Base-by-base conservation (phyloP, 2,888 invertebrate species). In the Drosophila prolongata region DNA sequence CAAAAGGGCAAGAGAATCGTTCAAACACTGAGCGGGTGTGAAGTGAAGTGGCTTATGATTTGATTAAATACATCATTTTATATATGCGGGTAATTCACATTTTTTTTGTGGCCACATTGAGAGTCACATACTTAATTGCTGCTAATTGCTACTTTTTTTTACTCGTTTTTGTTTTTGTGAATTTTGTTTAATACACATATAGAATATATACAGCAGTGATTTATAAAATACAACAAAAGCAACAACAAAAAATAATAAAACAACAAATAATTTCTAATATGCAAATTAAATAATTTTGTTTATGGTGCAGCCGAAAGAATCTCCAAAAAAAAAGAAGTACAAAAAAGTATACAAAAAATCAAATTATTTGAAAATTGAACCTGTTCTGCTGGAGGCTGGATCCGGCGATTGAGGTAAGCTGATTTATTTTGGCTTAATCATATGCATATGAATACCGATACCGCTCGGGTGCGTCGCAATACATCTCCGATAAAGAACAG, bases 261-360 rank as follows among this genome's bases (percentile, higher is more conserved):
- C n/a, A 47, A 24, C 19, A 44, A 38, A 13, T 24, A 44, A 68
- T 34, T 59, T 59, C 40, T 24, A 16, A 24, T 55, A 76, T 78
- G 72, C 67, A 64, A 81, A 76, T 69, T 24, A 34, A 76, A 65
- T 76, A 61, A 84, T 64, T 80, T 67, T 38, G 47, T 43, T 43
- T 57, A 59, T 57, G 70, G 68, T 65, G 68, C 42, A 66, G 64
- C 38, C 64, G 8, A 19, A 30, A 37, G 37, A 61, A 61, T 46
- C 50, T 30, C 19, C 19, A 50, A 47, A 54, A 35, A 61, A 24
- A 64, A 46, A 43, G 13, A 46, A 42, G 67, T 67, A 46, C 42
- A 44, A 67, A 65, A 24, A 62, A 6, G 13, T 13, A 42, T n/a
- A 35, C 16, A 6, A 37, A 35, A 43, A 49, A 13, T 8, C n/a